These are phyloP conservation scores for Caenorhabditis drosophilae DNA, from an alignment of 2,888 invertebrate species.

Conservation along the genomic window DNA sequence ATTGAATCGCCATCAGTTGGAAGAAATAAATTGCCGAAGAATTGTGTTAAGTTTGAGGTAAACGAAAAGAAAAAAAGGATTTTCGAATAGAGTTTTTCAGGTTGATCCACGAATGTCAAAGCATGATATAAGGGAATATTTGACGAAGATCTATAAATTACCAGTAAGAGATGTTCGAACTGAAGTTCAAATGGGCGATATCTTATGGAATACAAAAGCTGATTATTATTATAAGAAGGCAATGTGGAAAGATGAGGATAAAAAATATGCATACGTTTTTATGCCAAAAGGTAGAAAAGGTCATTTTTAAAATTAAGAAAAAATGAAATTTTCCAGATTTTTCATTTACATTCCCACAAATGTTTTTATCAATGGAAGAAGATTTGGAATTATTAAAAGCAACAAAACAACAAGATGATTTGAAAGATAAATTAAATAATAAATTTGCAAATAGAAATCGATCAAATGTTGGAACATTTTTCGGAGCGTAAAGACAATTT, in stretches of 20 bases:
- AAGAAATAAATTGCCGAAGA: conserved; percentile 75
- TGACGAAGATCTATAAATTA: conserved; percentile 92
- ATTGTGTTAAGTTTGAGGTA: conserved; percentile 85
- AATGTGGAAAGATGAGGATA: conserved; percentile 67
- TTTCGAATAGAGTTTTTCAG: conserved; percentile 72
- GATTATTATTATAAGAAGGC: conserved; percentile 58
- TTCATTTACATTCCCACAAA: conserved; percentile 48
- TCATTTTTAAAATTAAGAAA: conserved; percentile 2
- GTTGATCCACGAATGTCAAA: conserved; percentile 78
- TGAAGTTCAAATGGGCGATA: conserved; percentile 62
- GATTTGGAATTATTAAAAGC: conserved; percentile 30
- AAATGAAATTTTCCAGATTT: conserved; percentile 23
- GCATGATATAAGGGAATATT: conserved; percentile 86
- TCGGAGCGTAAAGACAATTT: conserved; percentile 31
- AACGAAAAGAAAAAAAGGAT: background rate
- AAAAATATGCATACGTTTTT: conserved; percentile 67
- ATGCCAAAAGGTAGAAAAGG: conserved; percentile 42
- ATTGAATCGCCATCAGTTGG: conserved; percentile 76
- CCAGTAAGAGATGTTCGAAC: conserved; percentile 82
- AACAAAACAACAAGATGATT: conserved; percentile 40
- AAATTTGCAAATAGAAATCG: conserved; percentile 53
- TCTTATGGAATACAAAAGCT: conserved; percentile 50
- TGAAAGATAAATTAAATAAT: conserved; percentile 44
- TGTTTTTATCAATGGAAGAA: conserved; percentile 48
- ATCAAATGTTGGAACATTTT: conserved; percentile 40